Evolutionary conservation across 2,888 invertebrate genomes (phyloP).

Genomic region (Phoenoteleia sp.): DNA sequence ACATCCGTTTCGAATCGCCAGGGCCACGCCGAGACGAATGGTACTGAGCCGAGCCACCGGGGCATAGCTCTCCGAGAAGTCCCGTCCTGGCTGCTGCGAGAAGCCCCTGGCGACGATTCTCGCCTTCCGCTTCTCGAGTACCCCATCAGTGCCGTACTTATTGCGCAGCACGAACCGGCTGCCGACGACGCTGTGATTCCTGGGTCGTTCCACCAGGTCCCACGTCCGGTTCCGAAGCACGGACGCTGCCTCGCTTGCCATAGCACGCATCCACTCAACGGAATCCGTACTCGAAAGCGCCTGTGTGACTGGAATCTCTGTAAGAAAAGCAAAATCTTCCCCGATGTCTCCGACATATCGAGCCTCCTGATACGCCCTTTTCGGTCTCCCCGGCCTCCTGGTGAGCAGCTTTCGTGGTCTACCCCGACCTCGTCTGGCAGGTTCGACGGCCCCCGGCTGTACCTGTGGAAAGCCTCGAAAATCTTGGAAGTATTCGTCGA

Average conservation of each 20-base stretch:
- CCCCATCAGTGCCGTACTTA: slow-evolving; percentile 4
- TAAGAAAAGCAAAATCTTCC: background rate
- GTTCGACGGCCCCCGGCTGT: too few species aligned
- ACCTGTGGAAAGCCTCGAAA: too few species aligned
- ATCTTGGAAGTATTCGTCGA: too few species aligned
- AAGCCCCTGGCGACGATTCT: background rate
- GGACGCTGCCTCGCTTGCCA: background rate
- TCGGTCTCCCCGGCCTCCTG: background rate
- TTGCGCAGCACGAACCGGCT: background rate
- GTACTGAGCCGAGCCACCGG: background rate
- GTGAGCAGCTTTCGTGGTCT: background rate
- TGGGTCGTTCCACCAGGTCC: background rate
- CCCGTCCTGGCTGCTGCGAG: background rate
- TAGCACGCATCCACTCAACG: background rate
- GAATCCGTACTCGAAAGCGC: background rate
- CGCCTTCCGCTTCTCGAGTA: slow-evolving; percentile 6
- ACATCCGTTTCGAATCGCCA: background rate
- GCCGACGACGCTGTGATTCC: background rate
- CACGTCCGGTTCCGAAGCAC: background rate
- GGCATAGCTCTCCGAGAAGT: background rate
- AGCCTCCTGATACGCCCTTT: background rate
- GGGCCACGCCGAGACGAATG: background rate
- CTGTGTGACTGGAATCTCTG: background rate
- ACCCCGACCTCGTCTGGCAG: background rate
- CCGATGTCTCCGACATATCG: background rate